Evolutionary conservation across 2,797 vertebrate genomes (phyloP).

Genomic region (Acrossocheilus wenchowensis): DNA sequence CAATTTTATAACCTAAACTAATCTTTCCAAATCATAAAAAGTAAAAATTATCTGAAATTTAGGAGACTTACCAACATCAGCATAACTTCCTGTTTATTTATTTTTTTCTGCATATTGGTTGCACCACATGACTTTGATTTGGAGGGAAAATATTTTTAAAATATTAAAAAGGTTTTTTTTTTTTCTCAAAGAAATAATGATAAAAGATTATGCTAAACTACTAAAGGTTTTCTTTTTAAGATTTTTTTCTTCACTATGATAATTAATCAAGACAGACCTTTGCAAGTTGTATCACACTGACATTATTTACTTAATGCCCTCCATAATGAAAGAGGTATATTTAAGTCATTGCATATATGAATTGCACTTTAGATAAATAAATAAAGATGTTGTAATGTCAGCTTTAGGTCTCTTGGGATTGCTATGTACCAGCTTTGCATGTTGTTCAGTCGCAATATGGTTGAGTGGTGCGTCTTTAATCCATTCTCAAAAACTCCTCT

Average conservation of each 20-base stretch:
- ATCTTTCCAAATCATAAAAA: neutral
- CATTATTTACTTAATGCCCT: neutral
- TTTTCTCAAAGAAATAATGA: neutral
- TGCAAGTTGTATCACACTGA: neutral
- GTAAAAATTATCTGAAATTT: neutral
- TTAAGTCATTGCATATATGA: neutral
- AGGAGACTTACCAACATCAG: neutral
- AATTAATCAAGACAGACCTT: neutral
- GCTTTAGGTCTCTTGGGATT: slow-evolving; percentile 3
- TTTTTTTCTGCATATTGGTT: neutral
- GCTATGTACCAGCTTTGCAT: slow-evolving; percentile 5
- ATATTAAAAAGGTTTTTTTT: too few relatives aligned
- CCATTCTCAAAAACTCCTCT: slow-evolving; percentile 29
- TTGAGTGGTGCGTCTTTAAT: neutral
- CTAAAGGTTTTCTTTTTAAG: neutral
- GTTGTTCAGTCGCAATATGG: slow-evolving; percentile 1
- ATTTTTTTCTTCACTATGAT: neutral
- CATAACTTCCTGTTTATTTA: neutral
- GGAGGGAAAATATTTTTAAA: neutral
- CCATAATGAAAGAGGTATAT: neutral
- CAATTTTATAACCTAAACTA: neutral
- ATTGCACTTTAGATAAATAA: neutral
- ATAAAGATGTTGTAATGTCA: neutral
- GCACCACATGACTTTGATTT: neutral
- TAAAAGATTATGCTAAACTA: neutral